phyloP scores from a whole-genome alignment of 1,140 invertebrate species.

The Telenomus remus region DNA sequence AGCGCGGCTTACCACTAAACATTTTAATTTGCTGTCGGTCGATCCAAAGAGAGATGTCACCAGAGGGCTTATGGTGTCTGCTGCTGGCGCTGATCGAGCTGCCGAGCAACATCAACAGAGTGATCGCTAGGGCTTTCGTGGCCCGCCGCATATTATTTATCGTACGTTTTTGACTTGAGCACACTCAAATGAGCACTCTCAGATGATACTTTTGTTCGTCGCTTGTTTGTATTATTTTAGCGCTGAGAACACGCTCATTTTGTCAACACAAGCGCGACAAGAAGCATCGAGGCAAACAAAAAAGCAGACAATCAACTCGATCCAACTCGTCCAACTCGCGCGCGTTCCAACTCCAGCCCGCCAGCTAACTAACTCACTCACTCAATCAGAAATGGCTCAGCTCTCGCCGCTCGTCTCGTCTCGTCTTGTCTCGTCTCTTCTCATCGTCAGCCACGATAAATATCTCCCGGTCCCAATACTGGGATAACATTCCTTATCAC shows the following conservation, averaged over 20 bases:
- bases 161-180: background rate
- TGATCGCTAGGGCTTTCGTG: slow-evolving; percentile 60
- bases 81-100: slow-evolving; percentile 61
- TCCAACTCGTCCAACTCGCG: slow-evolving; percentile 65
- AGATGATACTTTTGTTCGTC: slow-evolving; percentile 1
- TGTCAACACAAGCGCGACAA: slow-evolving; percentile 24
- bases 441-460: slow-evolving; percentile 43
- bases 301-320: slow-evolving; percentile 36
- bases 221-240: slow-evolving; percentile 10
- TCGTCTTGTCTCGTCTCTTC: slow-evolving; percentile 47
- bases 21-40: slow-evolving; percentile 91
- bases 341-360: slow-evolving; percentile 63
- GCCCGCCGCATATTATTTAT: slow-evolving; percentile 66
- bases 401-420: slow-evolving; percentile 45
- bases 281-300: slow-evolving; percentile 8
- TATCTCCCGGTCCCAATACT: background rate
- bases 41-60: slow-evolving; percentile 90
- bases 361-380: slow-evolving; percentile 72
- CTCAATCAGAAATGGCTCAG: slow-evolving; percentile 69
- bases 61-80: slow-evolving; percentile 69
- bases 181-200: slow-evolving; percentile 26
- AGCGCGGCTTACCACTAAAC: slow-evolving; percentile 88
- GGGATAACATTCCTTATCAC: background rate
- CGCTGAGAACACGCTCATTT: slow-evolving; percentile 28
- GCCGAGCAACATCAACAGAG: slow-evolving; percentile 53